Base-by-base conservation (phyloP, 2,888 invertebrate species). In the Tholera decimalis region DNA sequence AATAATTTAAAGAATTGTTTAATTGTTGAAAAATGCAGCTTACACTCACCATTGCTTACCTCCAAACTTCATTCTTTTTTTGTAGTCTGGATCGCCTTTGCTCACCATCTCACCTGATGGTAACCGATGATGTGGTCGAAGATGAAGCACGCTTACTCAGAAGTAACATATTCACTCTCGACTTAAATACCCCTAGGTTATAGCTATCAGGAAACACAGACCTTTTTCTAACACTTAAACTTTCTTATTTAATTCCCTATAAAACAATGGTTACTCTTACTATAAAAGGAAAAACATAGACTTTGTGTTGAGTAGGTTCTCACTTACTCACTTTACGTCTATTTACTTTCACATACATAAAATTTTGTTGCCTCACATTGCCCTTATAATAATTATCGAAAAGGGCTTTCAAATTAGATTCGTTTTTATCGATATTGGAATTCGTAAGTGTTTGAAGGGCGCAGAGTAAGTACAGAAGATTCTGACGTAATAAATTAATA, bases 391-490 rank as follows among this genome's bases (percentile, higher is more conserved):
- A 66, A 68, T 69, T 69, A 69, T 35, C 73, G 73, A 61, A 44
- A 65, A 69, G 37, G 13, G 37, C 18, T 54, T 72, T 37, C 44
- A 37, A 54, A 54, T 66, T 69, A 66, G 66, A 66, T 66, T 35
- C 13, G 49, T 24, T 54, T 68, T 69, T 69, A 69, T 73, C 15
- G 66, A 69, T 69, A 73, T 69, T 39, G 67, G 43, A 65, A 13
- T 26, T 26, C 9, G 3, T 33, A 51, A 13, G 50, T 33, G 46
- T 50, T 46, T 37, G 5, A 35, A 46, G n/a, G 47, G 22, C 60
- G 39, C 7, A 8, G 37, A 9, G 9, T 20, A 13, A 2, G 1
- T n/a, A 5, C 5, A 0, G 26, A 47, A 33, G 9, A 4, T 22
- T 0, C 13, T 24, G 15, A 8, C 1, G 0, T 57, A 8, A 15